These are phyloP conservation scores for Noctua fimbriata DNA, from an alignment of 2,888 invertebrate species.

Conservation along the genomic window DNA sequence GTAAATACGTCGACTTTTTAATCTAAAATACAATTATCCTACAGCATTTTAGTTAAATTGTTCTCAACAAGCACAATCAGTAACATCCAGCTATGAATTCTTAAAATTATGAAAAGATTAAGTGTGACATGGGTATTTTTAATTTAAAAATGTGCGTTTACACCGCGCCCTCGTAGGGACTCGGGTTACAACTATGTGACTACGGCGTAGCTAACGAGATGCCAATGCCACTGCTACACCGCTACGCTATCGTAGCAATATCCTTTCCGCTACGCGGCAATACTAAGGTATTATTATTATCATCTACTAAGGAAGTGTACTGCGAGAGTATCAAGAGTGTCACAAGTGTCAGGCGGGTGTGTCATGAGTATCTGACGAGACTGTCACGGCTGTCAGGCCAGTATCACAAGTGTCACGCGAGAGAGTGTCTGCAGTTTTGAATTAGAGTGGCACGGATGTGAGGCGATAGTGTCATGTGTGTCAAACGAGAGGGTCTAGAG, in stretches of 20 bases:
- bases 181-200: background rate
- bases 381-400: too few relatives aligned
- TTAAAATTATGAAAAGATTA: too few relatives aligned
- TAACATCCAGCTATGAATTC: too few relatives aligned
- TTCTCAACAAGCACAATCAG: too few relatives aligned
- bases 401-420: background rate
- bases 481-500: background rate
- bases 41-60: too few relatives aligned
- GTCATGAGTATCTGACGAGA: too few relatives aligned
- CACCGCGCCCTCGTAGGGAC: too few relatives aligned
- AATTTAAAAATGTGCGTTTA: too few relatives aligned
- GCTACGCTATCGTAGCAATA: slow-evolving; percentile 7
- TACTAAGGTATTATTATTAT: background rate
- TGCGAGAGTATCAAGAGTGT: background rate
- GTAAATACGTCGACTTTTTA: too few relatives aligned
- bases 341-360: background rate
- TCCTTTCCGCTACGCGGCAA: background rate
- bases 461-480: too few relatives aligned
- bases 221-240: slow-evolving; percentile 13
- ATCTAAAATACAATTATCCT: too few relatives aligned
- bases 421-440: background rate
- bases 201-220: slow-evolving; percentile 33
- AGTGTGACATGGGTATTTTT: too few relatives aligned
- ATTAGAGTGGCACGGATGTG: background rate
- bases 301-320: background rate